phyloP scores from a whole-genome alignment of 2,888 invertebrate genomes.

The Aleiodes leptofemur region DNA sequence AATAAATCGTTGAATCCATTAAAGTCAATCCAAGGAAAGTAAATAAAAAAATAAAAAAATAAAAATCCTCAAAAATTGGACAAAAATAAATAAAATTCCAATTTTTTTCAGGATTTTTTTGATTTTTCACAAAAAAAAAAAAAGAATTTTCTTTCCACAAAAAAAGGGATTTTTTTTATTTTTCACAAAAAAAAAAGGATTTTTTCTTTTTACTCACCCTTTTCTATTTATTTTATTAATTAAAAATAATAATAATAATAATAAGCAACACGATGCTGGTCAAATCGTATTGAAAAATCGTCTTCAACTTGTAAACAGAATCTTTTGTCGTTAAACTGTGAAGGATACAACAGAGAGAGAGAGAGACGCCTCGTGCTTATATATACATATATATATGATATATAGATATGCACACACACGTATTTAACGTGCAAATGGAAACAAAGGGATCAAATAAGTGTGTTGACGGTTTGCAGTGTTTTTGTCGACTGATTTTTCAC shows the following conservation, averaged over 20 bases:
- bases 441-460: conserved; percentile 23
- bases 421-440: neutral
- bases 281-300: neutral
- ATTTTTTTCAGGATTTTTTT: neutral
- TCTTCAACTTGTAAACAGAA: neutral
- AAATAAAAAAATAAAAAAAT: too few relatives aligned
- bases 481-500: conserved; percentile 23
- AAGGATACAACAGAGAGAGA: neutral
- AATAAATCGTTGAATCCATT: too few relatives aligned
- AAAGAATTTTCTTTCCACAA: too few relatives aligned
- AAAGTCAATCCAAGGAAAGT: neutral
- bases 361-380: too few relatives aligned
- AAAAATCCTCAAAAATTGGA: too few relatives aligned
- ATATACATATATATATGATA: too few relatives aligned
- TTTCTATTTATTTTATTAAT: neutral
- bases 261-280: conserved; percentile 1
- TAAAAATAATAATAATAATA: neutral
- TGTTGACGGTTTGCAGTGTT: conserved; percentile 26
- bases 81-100: too few relatives aligned
- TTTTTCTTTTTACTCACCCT: neutral
- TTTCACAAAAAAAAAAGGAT: too few relatives aligned
- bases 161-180: too few relatives aligned
- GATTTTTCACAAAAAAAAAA: neutral
- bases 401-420: neutral
- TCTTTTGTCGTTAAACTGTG: conserved; percentile 2